Conservation (phyloP, 2,113 vertebrate genomes). For the Siphamia tubifer region DNA sequence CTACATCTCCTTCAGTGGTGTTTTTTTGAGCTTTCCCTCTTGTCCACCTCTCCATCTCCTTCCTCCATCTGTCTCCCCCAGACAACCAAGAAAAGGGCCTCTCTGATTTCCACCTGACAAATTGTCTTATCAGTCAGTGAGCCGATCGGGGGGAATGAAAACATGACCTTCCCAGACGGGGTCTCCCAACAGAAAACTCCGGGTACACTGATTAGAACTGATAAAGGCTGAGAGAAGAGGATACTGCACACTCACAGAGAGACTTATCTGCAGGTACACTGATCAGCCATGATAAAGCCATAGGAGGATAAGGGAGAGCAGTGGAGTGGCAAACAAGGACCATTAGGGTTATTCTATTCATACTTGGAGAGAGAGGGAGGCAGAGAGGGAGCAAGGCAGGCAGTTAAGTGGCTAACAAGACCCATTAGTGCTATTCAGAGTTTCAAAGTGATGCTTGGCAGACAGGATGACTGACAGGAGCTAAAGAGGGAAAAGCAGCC, state of each 20-base stretch:
- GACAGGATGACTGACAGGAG: slow-evolving; percentile 37
- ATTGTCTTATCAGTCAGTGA: slow-evolving; percentile 81
- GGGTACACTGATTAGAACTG: slow-evolving; percentile 73
- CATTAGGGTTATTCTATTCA: slow-evolving; percentile 94
- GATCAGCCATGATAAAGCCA: slow-evolving; percentile 77
- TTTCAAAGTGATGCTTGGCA: slow-evolving; percentile 41
- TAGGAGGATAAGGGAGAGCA: slow-evolving; percentile 81
- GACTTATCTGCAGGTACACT: slow-evolving; percentile 78
- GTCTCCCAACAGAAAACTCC: slow-evolving; percentile 78
- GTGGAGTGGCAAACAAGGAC: slow-evolving; percentile 87
- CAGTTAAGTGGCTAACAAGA: slow-evolving; percentile 65
- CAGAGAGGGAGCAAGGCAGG: slow-evolving; percentile 44
- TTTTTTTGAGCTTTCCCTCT: slow-evolving; percentile 1
- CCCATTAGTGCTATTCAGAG: slow-evolving; percentile 57
- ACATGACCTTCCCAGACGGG: slow-evolving; percentile 77
- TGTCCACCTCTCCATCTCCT: slow-evolving; percentile 26
- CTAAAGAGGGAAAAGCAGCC: slow-evolving; percentile 2
- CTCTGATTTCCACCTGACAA: slow-evolving; percentile 85
- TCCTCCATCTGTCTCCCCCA: slow-evolving; percentile 57
- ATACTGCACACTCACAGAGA: slow-evolving; percentile 63
- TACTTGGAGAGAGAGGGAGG: slow-evolving; percentile 70
- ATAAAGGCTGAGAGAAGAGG: slow-evolving; percentile 71
- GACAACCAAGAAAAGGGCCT: slow-evolving; percentile 56
- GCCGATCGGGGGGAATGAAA: slow-evolving; percentile 83
- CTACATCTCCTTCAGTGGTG: no score